Base-by-base conservation (phyloP, 1,140 invertebrate genomes). In the Drosophila lacertosa region DNA sequence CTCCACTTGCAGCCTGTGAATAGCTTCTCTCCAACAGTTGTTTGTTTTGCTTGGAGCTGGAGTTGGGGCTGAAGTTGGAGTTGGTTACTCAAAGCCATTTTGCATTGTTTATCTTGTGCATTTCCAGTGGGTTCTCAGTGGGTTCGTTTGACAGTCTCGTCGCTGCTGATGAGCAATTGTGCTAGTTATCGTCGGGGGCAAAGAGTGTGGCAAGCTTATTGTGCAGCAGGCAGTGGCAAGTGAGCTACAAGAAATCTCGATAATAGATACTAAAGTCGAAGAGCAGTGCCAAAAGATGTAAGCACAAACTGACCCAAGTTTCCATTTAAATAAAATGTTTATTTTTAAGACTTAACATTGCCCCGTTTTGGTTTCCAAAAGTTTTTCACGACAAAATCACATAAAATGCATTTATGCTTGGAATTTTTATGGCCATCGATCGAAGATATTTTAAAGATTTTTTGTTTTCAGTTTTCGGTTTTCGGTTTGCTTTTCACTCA, bases 401-500 rank as follows among this genome's bases (percentile, higher is more conserved):
- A 80, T 77, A 68, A 86, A 86, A 86, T 70, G 81, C 81, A 86
- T 84, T 86, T 86, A 77, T 63, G 68, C 53, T 67, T 71, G 82
- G 81, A 88, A 86, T 86, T 88, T 86, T 86, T 78, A 86, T 86
- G 53, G 26, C 37, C 45, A 47, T 84, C 39, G 81, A 86, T 84
- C 33, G 71, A 57, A 63, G 74, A 64, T 78, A 76, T 83, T 76
- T 83, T 51, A 72, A 69, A 83, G 76, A 80, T 72, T 64, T 76
- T 57, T 74, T 32, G 20, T 44, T 18, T 59, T 59, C 58, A 70
- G 58, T 88, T 86, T 57, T 74, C 40, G 32, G 20, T 44, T 18
- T 59, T 59, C 58, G 74, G 58, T 88, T 86, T 86, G 77, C 82
- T 86, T 86, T 86, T 88, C 82, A 82, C 77, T 81, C 81, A 77